phyloP scores from a whole-genome alignment of 1,140 invertebrate species.

The Onthophagus taurus region DNA sequence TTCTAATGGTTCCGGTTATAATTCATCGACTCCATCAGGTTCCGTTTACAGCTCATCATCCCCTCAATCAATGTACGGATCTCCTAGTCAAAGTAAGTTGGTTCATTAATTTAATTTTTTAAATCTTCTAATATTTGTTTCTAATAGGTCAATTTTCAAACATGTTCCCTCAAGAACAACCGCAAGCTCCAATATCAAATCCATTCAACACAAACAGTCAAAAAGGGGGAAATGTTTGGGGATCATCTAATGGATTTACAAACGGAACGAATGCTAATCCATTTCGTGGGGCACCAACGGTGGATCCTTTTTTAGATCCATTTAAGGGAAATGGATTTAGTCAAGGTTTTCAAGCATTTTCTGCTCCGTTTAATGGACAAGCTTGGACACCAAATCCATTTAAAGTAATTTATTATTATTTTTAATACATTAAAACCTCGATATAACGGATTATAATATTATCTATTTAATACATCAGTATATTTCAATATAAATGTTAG shows the following conservation, averaged over 20 bases:
- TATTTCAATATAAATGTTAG: too few relatives aligned
- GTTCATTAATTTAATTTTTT: constrained; percentile 8
- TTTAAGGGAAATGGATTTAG: constrained; percentile 25
- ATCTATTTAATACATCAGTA: constrained; percentile 7
- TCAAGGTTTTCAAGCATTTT: constrained; percentile 24
- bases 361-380: constrained; percentile 18
- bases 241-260: constrained; percentile 13
- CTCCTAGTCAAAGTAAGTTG: constrained; percentile 35
- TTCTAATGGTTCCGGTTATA: constrained; percentile 34
- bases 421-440: constrained; percentile 12
- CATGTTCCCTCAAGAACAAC: constrained; percentile 24
- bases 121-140: not conserved
- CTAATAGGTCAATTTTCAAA: constrained; percentile 35
- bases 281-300: constrained; percentile 23
- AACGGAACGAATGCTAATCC: constrained; percentile 22
- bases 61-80: constrained; percentile 35
- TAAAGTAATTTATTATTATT: constrained; percentile 24
- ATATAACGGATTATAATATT: not conserved
- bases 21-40: constrained; percentile 34
- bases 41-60: constrained; percentile 35
- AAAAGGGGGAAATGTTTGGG: constrained; percentile 7
- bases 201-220: constrained; percentile 15
- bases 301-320: not conserved
- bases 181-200: constrained; percentile 17
- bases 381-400: constrained; percentile 34